phyloP scores from a whole-genome alignment of 2,888 invertebrate genomes.

The Sphaerophoria taeniata region DNA sequence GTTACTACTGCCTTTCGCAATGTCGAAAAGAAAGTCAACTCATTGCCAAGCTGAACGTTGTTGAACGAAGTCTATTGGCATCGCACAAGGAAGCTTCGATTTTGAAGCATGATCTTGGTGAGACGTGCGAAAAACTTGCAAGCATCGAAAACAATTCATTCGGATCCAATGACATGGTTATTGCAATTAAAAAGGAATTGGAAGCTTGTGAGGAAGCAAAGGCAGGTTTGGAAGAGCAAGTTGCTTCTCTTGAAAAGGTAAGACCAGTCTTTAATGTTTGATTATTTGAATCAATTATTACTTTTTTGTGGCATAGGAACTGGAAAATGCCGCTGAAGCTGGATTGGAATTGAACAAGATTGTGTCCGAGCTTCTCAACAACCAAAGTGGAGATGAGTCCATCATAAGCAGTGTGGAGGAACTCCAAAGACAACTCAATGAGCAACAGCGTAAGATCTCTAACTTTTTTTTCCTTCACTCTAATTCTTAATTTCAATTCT shows the following conservation, averaged over 20 bases:
- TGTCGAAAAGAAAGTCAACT: slow-evolving; percentile 88
- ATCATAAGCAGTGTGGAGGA: slow-evolving; percentile 87
- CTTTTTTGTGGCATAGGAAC: slow-evolving; percentile 83
- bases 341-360: slow-evolving; percentile 89
- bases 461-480: not conserved
- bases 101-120: slow-evolving; percentile 86
- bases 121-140: slow-evolving; percentile 85
- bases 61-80: slow-evolving; percentile 86
- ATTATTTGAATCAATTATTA: slow-evolving; percentile 1
- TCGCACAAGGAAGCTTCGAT: slow-evolving; percentile 87
- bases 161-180: slow-evolving; percentile 89
- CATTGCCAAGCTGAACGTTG: slow-evolving; percentile 87
- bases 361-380: slow-evolving; percentile 86
- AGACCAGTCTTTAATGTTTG: not conserved
- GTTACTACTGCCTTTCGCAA: slow-evolving; percentile 91
- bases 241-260: slow-evolving; percentile 87
- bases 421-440: slow-evolving; percentile 86
- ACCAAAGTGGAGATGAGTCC: slow-evolving; percentile 87
- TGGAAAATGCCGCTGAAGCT: slow-evolving; percentile 92
- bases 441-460: slow-evolving; percentile 84
- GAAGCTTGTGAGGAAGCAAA: slow-evolving; percentile 84
- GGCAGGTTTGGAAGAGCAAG: slow-evolving; percentile 86
- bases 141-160: slow-evolving; percentile 89
- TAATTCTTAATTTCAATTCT: not conserved
- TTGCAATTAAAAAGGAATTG: slow-evolving; percentile 87